Evolutionary conservation across 2,888 invertebrate species (phyloP).

Genomic region (Drosophila ustulata): DNA sequence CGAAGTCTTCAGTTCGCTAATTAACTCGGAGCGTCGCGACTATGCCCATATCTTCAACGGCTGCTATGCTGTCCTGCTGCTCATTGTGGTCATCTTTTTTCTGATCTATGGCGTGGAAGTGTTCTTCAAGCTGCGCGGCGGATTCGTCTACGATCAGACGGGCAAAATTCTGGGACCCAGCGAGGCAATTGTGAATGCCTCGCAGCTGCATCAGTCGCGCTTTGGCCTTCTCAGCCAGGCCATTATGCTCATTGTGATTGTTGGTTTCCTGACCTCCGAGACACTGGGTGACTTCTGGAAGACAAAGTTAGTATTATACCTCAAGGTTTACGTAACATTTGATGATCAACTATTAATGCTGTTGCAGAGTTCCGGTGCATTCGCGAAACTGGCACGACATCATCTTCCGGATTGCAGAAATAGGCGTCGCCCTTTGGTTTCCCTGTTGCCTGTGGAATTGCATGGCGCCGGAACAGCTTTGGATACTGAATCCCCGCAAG

Average conservation of each 20-base stretch:
- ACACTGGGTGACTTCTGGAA: conserved; percentile 97
- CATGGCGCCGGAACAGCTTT: conserved; percentile 96
- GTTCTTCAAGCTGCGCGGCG: conserved; percentile 95
- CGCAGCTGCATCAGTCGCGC: conserved; percentile 96
- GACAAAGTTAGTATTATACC: conserved; percentile 88
- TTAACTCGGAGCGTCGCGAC: conserved; percentile 81
- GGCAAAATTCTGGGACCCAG: conserved; percentile 87
- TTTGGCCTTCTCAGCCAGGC: conserved; percentile 95
- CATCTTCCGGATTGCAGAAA: conserved; percentile 95
- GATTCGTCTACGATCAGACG: conserved; percentile 91
- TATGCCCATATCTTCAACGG: conserved; percentile 96
- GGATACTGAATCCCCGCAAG: conserved; percentile 96
- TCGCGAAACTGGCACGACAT: conserved; percentile 97
- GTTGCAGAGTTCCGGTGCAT: conserved; percentile 91
- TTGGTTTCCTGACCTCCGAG: conserved; percentile 95
- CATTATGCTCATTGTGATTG: conserved; percentile 94
- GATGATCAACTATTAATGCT: background rate
- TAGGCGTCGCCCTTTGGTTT: conserved; percentile 97
- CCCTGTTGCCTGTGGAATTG: conserved; percentile 98
- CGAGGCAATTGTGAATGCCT: conserved; percentile 89
- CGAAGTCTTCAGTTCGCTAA: conserved; percentile 86
- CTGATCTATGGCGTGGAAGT: conserved; percentile 97
- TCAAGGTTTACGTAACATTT: too few species aligned
- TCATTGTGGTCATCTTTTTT: conserved; percentile 96
- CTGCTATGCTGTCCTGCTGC: conserved; percentile 95